Evolutionary conservation across 2,888 invertebrate genomes (phyloP), one percentile per base, ranked within the genome.

Genomic region (Brachycybe producta): DNA sequence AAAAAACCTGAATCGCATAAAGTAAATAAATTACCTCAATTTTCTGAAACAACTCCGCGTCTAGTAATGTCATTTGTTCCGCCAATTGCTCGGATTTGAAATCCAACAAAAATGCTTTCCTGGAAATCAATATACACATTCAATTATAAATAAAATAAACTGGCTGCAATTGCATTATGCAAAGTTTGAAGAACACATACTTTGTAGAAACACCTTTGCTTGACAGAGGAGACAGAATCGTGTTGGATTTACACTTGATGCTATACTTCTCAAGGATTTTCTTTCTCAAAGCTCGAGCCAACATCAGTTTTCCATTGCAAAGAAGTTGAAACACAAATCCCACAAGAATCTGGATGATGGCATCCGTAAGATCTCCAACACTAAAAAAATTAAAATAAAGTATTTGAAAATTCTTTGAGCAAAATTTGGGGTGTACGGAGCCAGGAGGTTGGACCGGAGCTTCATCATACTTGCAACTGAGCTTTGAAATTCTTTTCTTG

Each of bases 61-160:
- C 98, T 34, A 98, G 69, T 40, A 92, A 67, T 0, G 98, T 98
- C 91, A 98, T 94, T 72, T 98, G 97, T 66, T 95, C 94, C 17
- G 98, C 98, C 39, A 98, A 79, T 61, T 90, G 88, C 57, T 84
- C 79, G 28, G 95, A 84, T 69, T 94, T 95, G 70, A 95, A 91
- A 66, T 92, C 88, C 23, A 94, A 71, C 30, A 95, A 70, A 1
- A 84, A 82, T 17, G 76, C 69, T 57, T 70, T 68, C 56, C 74
- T 62, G 21, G 27, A 43, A 43, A 34, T 27, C 36, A 38, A 59
- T 52, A 47, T 32, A 52, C 34, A 40, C 35, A 42, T 11, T n/a
- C n/a, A n/a, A n/a, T n/a, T n/a, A 13, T 13, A 49, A 19, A 28
- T 2, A 51, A 32, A 39, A 11, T 2, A 48, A 32, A 19, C 27